phyloP scores from a whole-genome alignment of 64 coral and sea anemone species.

The Montipora sp. region DNA sequence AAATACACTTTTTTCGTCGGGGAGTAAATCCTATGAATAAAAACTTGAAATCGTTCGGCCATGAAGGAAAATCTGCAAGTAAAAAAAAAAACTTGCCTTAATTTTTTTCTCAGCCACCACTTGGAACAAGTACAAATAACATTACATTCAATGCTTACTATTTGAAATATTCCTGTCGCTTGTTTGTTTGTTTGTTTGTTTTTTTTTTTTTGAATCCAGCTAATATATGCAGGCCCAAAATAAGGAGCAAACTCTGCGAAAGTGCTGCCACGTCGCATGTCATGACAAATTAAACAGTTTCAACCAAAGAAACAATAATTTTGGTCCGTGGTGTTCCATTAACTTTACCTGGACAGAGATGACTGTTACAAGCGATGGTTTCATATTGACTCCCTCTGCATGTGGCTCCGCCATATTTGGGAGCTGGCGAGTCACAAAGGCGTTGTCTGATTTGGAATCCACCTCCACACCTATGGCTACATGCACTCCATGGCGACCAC shows the following conservation, averaged over 20 bases:
- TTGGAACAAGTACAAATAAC: too few species aligned
- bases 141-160: too few species aligned
- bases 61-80: slow-evolving; percentile 30
- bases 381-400: slow-evolving; percentile 29
- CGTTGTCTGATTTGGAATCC: slow-evolving; percentile 28
- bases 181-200: too few species aligned
- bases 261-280: too few species aligned
- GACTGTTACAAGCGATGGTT: slow-evolving; percentile 29
- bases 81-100: not conserved
- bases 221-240: too few species aligned
- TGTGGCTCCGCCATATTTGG: slow-evolving; percentile 40
- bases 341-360: slow-evolving; percentile 30
- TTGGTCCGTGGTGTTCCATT: too few species aligned
- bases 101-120: too few species aligned
- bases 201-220: too few species aligned
- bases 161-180: too few species aligned
- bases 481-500: slow-evolving; percentile 50
- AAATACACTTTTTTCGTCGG: slow-evolving; percentile 2
- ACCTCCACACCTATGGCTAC: slow-evolving; percentile 40
- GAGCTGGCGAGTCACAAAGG: slow-evolving; percentile 43
- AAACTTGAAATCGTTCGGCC: slow-evolving; percentile 31
- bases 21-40: slow-evolving; percentile 37
- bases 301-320: too few species aligned
- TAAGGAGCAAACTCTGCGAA: too few species aligned
- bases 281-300: too few species aligned